Base-by-base conservation (phyloP, 2,797 vertebrate genomes). In the Diglossa cyanea region DNA sequence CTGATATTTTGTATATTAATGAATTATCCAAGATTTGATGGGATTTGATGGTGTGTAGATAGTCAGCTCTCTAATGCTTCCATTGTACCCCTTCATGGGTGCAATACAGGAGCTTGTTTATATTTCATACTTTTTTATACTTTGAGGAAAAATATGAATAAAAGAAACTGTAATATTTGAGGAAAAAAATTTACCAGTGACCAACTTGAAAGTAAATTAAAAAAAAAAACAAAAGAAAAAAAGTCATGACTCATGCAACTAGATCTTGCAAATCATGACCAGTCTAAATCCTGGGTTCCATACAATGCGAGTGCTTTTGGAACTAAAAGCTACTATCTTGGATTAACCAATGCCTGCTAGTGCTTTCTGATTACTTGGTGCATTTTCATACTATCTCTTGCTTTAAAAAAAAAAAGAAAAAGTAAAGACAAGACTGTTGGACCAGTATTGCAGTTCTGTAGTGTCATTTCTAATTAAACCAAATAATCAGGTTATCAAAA, bases 121-220 rank as follows among this genome's bases (percentile, higher is more conserved):
- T 99, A 98, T 99, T 99, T 99, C 98, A 98, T 99, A 98, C 98
- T 97, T 98, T 98, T 98, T 98, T 98, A 98, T 98, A 98, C 98
- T 98, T 98, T 98, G 98, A 98, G 98, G 97, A 97, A 96, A 98
- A 98, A 98, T 96, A 97, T 97, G 95, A 98, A 97, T 94, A 93
- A 93, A 95, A 94, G 62, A 97, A 97, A 95, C 83, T 96, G 86
- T 98, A 97, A 95, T 98, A 97, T 97, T 97, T 96, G 97, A 98
- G 94, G 95, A 85, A 96, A 97, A 96, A 96, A 88, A 74, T 5
- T 82, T 95, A 96, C 96, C 94, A 97, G 86, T 97, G 97, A 97
- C 96, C 96, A 98, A 97, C 97, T 85, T 97, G 88, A 98, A 95
- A 89, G 84, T 95, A 96, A 97, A 96, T 97, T 17, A 35, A 73